A percentile compares a stretch with the other conserved stretches of the same genome.
Conservation (phyloP, 1,140 invertebrate genomes). For the Zaprionus lachaisei region DNA sequence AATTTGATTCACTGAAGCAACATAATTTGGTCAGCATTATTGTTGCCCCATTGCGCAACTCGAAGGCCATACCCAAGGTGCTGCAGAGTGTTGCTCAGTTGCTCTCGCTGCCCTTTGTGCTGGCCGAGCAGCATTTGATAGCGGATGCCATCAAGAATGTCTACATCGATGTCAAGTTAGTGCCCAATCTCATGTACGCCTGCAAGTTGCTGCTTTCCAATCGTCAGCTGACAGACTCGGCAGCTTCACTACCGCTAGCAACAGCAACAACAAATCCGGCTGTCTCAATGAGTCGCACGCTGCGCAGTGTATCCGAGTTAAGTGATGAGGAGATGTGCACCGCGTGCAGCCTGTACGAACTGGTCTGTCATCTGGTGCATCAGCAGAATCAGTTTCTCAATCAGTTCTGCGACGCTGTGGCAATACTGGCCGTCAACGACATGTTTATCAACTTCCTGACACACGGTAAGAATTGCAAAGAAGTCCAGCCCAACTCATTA, state of each 20-base stretch:
- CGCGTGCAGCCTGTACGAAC: constrained; percentile 88
- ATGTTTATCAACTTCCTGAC: constrained; percentile 86
- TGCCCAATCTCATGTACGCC: constrained; percentile 91
- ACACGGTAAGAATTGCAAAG: constrained; percentile 83
- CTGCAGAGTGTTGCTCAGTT: constrained; percentile 89
- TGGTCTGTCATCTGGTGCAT: constrained; percentile 90
- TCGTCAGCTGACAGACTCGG: constrained; percentile 69
- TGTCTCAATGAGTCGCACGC: constrained; percentile 54
- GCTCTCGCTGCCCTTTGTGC: constrained; percentile 89
- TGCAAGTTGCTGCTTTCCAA: constrained; percentile 87
- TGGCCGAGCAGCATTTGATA: constrained; percentile 86
- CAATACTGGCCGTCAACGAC: constrained; percentile 87
- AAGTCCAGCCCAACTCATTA: constrained; percentile 2
- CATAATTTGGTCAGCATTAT: constrained; percentile 90
- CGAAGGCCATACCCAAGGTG: constrained; percentile 87
- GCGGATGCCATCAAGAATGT: constrained; percentile 86
- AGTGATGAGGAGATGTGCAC: constrained; percentile 87
- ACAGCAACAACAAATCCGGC: constrained; percentile 4
- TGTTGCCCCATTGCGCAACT: constrained; percentile 89
- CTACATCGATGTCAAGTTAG: constrained; percentile 90
- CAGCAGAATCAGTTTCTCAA: constrained; percentile 88
- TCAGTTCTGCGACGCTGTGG: constrained; percentile 91
- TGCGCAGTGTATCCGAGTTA: constrained; percentile 85
- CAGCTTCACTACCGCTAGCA: constrained; percentile 53
- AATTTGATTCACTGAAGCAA: constrained; percentile 89